Evolutionary conservation across 2,113 vertebrate species (phyloP).

Genomic region (Corvus moneduloides): DNA sequence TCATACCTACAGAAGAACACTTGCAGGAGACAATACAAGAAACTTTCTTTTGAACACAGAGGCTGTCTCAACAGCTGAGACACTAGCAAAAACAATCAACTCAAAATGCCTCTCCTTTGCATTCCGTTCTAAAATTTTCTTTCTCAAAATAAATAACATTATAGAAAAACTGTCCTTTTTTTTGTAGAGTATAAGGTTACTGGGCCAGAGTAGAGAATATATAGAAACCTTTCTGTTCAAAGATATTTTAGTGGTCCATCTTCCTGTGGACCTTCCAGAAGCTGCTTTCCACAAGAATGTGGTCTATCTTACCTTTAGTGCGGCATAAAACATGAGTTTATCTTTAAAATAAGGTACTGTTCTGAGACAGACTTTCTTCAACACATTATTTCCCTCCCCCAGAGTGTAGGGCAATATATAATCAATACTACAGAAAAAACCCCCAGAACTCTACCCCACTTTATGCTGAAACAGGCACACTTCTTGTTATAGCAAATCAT

Average conservation of each 20-base stretch:
- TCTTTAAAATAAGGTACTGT: background rate
- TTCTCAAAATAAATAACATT: background rate
- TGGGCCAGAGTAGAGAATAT: background rate
- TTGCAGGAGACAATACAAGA: background rate
- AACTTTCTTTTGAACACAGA: background rate
- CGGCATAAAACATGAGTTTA: background rate
- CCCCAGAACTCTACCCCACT: background rate
- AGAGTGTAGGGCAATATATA: background rate
- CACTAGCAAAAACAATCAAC: background rate
- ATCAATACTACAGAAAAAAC: background rate
- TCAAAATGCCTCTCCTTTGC: background rate
- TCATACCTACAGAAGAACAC: background rate
- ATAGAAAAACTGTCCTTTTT: background rate
- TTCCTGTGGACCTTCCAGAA: background rate
- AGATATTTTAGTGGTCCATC: background rate
- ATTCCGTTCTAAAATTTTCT: background rate
- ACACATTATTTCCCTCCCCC: rapidly evolving
- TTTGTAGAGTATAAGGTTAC: background rate
- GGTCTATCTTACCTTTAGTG: background rate
- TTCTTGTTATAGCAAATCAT: background rate
- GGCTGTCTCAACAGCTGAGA: background rate
- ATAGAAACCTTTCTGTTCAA: background rate
- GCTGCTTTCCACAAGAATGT: background rate
- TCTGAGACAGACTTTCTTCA: background rate
- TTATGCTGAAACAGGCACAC: background rate